phyloP scores from a whole-genome alignment of 2,113 vertebrate genomes.

The Athene noctua region DNA sequence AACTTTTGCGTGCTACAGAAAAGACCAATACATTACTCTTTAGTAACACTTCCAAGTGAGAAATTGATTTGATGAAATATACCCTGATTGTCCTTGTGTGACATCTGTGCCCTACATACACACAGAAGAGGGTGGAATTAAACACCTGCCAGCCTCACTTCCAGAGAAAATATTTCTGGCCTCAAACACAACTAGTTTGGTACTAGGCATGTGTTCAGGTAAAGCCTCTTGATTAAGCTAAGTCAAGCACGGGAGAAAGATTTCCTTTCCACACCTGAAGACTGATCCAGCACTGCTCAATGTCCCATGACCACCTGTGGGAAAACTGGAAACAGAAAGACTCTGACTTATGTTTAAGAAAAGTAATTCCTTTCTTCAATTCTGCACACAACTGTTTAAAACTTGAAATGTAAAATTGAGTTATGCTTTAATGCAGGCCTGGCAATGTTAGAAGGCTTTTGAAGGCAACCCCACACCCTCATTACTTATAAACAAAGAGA shows the following conservation, averaged over 20 bases:
- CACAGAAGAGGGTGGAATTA: not conserved
- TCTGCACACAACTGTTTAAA: not conserved
- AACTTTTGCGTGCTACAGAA: not conserved
- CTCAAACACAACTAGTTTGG: not conserved
- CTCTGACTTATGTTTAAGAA: not conserved
- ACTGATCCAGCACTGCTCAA: not conserved
- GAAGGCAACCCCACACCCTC: not conserved
- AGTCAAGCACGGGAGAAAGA: not conserved
- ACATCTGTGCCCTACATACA: not conserved
- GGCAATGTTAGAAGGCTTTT: not conserved
- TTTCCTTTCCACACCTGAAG: not conserved
- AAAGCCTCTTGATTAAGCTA: not conserved
- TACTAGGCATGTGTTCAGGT: not conserved
- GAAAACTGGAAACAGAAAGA: not conserved
- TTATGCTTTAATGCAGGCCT: not conserved
- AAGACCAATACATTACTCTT: not conserved
- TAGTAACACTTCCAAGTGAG: not conserved
- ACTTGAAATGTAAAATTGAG: not conserved
- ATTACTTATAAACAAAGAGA: not conserved
- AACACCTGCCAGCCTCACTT: not conserved
- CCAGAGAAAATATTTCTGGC: not conserved
- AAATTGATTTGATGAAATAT: not conserved
- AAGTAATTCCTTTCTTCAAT: not conserved
- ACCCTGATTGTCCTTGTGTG: accelerated
- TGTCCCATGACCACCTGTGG: not conserved